phyloP scores from a whole-genome alignment of 2,888 invertebrate genomes.

The Aleiodes leptofemur region DNA sequence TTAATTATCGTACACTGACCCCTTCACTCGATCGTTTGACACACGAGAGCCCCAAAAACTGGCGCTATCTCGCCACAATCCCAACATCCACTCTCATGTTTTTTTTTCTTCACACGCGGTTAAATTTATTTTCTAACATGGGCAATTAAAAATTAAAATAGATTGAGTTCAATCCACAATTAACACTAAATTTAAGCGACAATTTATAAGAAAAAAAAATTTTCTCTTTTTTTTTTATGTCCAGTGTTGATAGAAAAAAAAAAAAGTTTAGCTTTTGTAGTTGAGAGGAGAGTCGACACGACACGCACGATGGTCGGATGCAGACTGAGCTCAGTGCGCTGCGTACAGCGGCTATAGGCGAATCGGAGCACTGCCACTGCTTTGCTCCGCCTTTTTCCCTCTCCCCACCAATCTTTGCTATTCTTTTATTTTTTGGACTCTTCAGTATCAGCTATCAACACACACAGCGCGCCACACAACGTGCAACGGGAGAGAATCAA shows the following conservation, averaged over 20 bases:
- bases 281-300: conserved; percentile 57
- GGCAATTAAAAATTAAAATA: too few relatives aligned
- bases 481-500: neutral
- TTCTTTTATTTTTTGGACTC: conserved; percentile 17
- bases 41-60: conserved; percentile 43
- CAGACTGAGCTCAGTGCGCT: conserved; percentile 66
- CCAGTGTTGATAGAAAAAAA: conserved; percentile 28
- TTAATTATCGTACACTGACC: conserved; percentile 54
- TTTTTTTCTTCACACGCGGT: conserved; percentile 36
- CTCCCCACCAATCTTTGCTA: conserved; percentile 44
- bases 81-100: conserved; percentile 46
- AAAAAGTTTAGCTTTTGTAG: conserved; percentile 30
- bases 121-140: neutral
- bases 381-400: conserved; percentile 30
- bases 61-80: conserved; percentile 54
- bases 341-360: conserved; percentile 55
- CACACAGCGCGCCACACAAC: conserved; percentile 31
- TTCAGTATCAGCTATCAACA: conserved; percentile 51
- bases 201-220: too few relatives aligned
- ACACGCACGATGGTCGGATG: conserved; percentile 67
- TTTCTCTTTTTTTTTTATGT: neutral
- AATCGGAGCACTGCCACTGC: conserved; percentile 36
- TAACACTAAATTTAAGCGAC: too few relatives aligned
- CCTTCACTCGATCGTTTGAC: conserved; percentile 48
- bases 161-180: too few relatives aligned